phyloP scores from a whole-genome alignment of 2,888 invertebrate genomes.

The Trichacis sp. region DNA sequence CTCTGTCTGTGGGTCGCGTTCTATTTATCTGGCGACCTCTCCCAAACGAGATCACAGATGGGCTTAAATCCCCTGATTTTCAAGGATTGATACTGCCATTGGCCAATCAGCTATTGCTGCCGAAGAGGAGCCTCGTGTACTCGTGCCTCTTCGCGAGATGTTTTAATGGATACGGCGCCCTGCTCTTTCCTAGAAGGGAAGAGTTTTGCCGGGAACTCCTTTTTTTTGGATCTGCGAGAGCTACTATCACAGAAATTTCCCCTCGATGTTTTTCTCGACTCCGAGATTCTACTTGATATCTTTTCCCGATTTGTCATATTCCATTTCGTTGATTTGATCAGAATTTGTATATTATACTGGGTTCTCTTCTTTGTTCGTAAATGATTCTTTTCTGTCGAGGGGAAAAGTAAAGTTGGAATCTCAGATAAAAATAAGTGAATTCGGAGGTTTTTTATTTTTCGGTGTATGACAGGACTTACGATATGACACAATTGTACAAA shows the following conservation, averaged over 20 bases:
- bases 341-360: too few species aligned
- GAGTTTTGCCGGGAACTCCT: too few species aligned
- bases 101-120: not conserved
- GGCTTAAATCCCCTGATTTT: constrained; percentile 13
- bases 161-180: not conserved
- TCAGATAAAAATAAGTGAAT: too few species aligned
- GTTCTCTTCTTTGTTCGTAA: too few species aligned
- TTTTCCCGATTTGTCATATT: not conserved
- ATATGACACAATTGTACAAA: too few species aligned
- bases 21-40: constrained; percentile 22
- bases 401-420: too few species aligned
- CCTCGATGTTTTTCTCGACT: not conserved
- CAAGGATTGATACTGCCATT: constrained; percentile 20
- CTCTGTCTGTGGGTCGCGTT: constrained; percentile 13
- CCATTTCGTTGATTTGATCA: not conserved
- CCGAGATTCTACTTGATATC: not conserved
- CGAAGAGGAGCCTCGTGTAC: not conserved
- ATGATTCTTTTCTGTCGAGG: too few species aligned
- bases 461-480: too few species aligned
- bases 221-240: not conserved
- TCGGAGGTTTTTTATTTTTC: too few species aligned
- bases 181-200: not conserved
- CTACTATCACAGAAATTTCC: too few species aligned
- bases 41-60: constrained; percentile 24
- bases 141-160: not conserved